Evolutionary conservation across 2,888 invertebrate genomes (phyloP).

Genomic region (Sinodicranocentrus sp.): DNA sequence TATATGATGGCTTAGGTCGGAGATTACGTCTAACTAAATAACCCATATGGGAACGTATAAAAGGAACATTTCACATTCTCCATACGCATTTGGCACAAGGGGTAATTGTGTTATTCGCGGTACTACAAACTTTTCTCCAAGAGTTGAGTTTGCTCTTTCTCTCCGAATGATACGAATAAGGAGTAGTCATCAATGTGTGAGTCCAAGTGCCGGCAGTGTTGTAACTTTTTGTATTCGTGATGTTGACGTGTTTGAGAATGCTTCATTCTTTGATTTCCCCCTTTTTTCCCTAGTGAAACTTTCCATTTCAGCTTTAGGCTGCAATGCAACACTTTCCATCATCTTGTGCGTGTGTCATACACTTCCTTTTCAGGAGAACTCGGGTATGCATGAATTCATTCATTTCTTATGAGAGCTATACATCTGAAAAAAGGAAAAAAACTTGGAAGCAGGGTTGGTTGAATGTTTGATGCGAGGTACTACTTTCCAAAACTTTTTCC

Average conservation of each 20-base stretch:
- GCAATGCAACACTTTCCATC: neutral
- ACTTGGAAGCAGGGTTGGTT: too few species aligned
- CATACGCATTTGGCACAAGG: conserved; percentile 4
- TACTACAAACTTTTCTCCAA: neutral
- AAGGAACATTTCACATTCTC: conserved; percentile 19
- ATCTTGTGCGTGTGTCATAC: conserved; percentile 1
- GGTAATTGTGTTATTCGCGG: conserved; percentile 24
- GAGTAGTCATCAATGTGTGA: neutral
- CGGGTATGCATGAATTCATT: conserved; percentile 2
- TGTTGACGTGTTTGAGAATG: conserved; percentile 5
- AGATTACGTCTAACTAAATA: too few species aligned
- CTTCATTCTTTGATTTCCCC: conserved; percentile 7
- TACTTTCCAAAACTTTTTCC: neutral
- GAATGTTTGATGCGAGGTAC: too few species aligned
- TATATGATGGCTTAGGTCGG: too few species aligned
- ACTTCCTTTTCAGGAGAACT: neutral
- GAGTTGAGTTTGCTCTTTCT: too few species aligned
- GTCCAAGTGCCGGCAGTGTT: neutral
- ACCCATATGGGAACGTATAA: too few species aligned
- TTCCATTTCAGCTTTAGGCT: neutral
- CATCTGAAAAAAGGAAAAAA: too few species aligned
- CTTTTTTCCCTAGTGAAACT: neutral
- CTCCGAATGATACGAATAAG: neutral
- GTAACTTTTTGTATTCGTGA: conserved; percentile 2
- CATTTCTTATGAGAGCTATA: neutral